Evolutionary conservation across 2,888 invertebrate species (phyloP), one percentile per base, ranked within the genome.

Genomic region (Sycophila texana): DNA sequence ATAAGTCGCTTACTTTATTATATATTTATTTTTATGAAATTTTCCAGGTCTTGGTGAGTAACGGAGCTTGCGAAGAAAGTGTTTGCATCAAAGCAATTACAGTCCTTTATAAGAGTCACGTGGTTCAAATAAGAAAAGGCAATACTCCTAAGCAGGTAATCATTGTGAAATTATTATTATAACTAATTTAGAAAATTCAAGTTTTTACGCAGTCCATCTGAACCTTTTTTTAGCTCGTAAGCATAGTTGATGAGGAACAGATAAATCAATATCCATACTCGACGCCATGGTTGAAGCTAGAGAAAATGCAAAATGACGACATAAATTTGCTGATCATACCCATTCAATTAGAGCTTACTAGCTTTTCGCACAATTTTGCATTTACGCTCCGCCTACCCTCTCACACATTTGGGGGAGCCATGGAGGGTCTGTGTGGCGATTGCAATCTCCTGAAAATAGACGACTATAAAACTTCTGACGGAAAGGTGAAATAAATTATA

Each of bases 381-480:
- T 89, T 90, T 60, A 85, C 82, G 66, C 88, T 95, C 5, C 93
- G 93, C 77, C 92, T 96, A 1, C 96, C 97, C 0, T 96, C 96
- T 0, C 93, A 94, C 82, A 91, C 94, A 76, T 96, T 95, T 89
- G 93, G 92, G 57, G 94, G 94, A 81, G 93, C 92, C 82, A 93
- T 95, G 74, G 95, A 96, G 88, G 97, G 97, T 0, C 91, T 97
- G 1, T 97, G 97, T 88, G 97, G 97, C 71, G 93, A 94, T 83
- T 95, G 95, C 87, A 93, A 94, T 68, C 93, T 93, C 0, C 91
- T 93, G 85, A 90, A 91, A 4, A 91, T 92, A 0, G 91, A 93
- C 65, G 93, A 94, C 86, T 90, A 94, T n/a, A 86, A 91, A 80
- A 91, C 91, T 67, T 91, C 92, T 81, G 89, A 92, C 57, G 93